These are phyloP conservation scores for Pararge aegeria DNA, from an alignment of 1,140 invertebrate genomes.

Conservation along the genomic window DNA sequence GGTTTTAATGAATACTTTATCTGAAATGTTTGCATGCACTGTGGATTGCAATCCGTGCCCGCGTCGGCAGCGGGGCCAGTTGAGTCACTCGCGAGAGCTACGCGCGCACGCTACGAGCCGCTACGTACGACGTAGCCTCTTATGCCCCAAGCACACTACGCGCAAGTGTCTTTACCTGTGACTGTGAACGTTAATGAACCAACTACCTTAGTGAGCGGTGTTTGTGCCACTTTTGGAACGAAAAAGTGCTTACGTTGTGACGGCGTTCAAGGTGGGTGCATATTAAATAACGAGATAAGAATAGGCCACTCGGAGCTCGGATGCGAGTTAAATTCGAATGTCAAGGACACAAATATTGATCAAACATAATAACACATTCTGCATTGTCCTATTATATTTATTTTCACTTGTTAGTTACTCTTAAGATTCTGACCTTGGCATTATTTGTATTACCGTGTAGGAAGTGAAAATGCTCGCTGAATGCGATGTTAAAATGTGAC, in stretches of 20 bases:
- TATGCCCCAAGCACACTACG: slow-evolving; percentile 39
- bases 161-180: slow-evolving; percentile 38
- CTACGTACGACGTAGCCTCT: slow-evolving; percentile 49
- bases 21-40: slow-evolving; percentile 42
- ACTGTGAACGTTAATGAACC: slow-evolving; percentile 40
- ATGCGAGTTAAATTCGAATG: slow-evolving; percentile 54
- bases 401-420: slow-evolving; percentile 11
- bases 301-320: slow-evolving; percentile 28
- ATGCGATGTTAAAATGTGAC: slow-evolving; percentile 34
- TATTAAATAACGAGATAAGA: slow-evolving; percentile 46
- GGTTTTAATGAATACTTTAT: slow-evolving; percentile 26
- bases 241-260: slow-evolving; percentile 19
- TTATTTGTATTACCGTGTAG: background rate
- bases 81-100: slow-evolving; percentile 60
- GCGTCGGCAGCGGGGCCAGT: slow-evolving; percentile 58
- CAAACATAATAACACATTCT: slow-evolving; percentile 40
- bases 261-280: slow-evolving; percentile 54
- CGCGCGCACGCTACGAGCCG: slow-evolving; percentile 53
- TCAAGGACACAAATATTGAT: slow-evolving; percentile 75
- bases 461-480: background rate
- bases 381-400: slow-evolving; percentile 27
- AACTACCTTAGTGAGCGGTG: slow-evolving; percentile 40
- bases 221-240: slow-evolving; percentile 39
- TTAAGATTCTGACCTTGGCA: slow-evolving; percentile 38
- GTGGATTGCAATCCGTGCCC: slow-evolving; percentile 51